Evolutionary conservation across 2,113 vertebrate species (phyloP).

Genomic region (Oncorhynchus tshawytscha): DNA sequence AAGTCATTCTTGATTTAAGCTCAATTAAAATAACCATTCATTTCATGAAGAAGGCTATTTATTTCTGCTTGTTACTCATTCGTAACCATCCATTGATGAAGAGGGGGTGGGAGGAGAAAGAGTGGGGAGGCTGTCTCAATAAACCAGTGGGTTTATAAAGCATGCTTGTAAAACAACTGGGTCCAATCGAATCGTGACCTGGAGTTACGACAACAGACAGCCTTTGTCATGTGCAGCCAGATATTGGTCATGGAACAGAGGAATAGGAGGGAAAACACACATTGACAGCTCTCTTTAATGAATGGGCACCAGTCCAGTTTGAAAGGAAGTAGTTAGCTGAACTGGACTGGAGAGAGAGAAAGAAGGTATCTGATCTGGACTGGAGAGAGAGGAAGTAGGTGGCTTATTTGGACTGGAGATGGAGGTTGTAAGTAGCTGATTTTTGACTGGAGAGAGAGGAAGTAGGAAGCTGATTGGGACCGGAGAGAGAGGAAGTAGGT

Average conservation of each 20-base stretch:
- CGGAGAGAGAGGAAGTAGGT: too few species aligned
- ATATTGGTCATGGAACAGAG: neutral
- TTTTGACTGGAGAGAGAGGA: too few species aligned
- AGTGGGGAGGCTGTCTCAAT: constrained; percentile 50
- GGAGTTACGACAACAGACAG: constrained; percentile 33
- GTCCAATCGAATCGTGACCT: constrained; percentile 47
- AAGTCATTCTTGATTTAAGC: constrained; percentile 89
- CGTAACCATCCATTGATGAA: constrained; percentile 64
- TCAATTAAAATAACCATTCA: constrained; percentile 89
- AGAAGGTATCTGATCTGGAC: too few species aligned
- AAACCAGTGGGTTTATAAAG: constrained; percentile 72
- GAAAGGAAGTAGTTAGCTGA: neutral
- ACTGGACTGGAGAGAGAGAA: too few species aligned
- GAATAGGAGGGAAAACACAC: neutral
- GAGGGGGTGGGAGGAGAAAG: constrained; percentile 60
- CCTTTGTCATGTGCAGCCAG: constrained; percentile 29
- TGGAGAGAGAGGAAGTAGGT: too few species aligned
- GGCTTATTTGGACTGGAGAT: too few species aligned
- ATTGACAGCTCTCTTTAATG: neutral
- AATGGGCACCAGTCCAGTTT: neutral
- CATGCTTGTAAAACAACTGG: constrained; percentile 60
- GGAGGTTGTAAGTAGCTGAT: too few species aligned
- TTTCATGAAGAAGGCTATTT: constrained; percentile 86
- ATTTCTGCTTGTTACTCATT: constrained; percentile 78
- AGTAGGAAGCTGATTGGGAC: too few species aligned